A percentile compares a stretch with the other conserved stretches of the same genome.
These are phyloP conservation scores for Listronotus oregonensis DNA, from an alignment of 1,140 invertebrate genomes.

Conservation along the genomic window DNA sequence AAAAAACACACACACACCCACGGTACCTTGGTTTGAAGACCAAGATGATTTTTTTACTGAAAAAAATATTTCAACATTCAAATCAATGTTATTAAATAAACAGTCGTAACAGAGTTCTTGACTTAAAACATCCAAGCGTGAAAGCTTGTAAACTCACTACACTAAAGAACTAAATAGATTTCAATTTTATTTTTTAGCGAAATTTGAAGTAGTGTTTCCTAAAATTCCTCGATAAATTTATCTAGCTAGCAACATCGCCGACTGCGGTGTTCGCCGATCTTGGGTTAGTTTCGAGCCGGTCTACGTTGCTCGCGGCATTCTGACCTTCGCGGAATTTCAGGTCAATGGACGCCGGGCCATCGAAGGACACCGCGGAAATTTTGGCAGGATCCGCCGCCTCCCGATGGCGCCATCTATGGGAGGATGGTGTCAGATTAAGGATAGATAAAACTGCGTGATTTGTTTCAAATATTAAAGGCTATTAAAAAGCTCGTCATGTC, in stretches of 20 bases:
- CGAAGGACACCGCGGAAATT: conserved; percentile 19
- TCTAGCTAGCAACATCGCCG: neutral
- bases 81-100: too few relatives aligned
- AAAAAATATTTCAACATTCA: too few relatives aligned
- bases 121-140: too few relatives aligned
- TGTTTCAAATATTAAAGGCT: neutral
- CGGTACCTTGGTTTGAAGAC: too few relatives aligned
- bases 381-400: neutral
- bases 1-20: too few relatives aligned
- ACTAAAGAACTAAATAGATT: too few relatives aligned
- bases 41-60: too few relatives aligned
- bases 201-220: too few relatives aligned
- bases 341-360: conserved; percentile 15
- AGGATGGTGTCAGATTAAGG: neutral
- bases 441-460: neutral
- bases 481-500: too few relatives aligned
- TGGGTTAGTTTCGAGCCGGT: conserved; percentile 13
- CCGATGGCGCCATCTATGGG: conserved; percentile 1
- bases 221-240: neutral
- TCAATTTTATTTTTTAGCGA: too few relatives aligned
- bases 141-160: too few relatives aligned
- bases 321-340: conserved; percentile 21
- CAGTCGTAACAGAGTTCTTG: too few relatives aligned
- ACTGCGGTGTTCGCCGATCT: neutral
- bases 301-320: conserved; percentile 5